Evolutionary conservation across 1,140 invertebrate genomes (phyloP).

Genomic region (Drosophila sp.): DNA sequence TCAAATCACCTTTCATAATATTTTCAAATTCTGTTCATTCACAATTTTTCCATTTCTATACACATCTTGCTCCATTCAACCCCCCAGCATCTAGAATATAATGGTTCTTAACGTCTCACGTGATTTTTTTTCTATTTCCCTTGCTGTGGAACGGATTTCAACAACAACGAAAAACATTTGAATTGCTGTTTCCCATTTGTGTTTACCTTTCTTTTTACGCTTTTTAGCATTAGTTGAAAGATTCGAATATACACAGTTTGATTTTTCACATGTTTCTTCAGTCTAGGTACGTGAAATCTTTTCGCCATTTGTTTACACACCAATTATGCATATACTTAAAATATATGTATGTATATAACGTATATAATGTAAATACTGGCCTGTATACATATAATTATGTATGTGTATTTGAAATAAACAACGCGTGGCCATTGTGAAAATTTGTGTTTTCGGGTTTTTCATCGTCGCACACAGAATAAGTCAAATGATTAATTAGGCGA

Average conservation of each 20-base stretch:
- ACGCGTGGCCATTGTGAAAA: slow-evolving; percentile 42
- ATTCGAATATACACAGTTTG: slow-evolving; percentile 56
- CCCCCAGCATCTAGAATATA: neutral
- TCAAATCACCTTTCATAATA: neutral
- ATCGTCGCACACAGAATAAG: slow-evolving; percentile 11
- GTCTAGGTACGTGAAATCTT: slow-evolving; percentile 53
- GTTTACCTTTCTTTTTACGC: slow-evolving; percentile 33
- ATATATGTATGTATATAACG: neutral
- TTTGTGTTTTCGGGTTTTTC: slow-evolving; percentile 28
- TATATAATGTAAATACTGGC: slow-evolving; percentile 1
- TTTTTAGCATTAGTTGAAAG: slow-evolving; percentile 45
- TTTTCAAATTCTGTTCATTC: slow-evolving; percentile 13
- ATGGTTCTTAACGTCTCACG: slow-evolving; percentile 35
- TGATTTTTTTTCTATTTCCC: slow-evolving; percentile 44
- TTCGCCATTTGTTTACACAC: slow-evolving; percentile 65
- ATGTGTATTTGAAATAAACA: slow-evolving; percentile 22
- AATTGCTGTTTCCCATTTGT: slow-evolving; percentile 29
- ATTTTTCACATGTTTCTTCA: slow-evolving; percentile 74
- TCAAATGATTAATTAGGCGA: slow-evolving; percentile 52
- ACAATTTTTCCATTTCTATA: slow-evolving; percentile 1
- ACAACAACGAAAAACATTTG: slow-evolving; percentile 26
- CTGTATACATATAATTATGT: neutral
- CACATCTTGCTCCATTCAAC: slow-evolving; percentile 18
- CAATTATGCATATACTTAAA: slow-evolving; percentile 11
- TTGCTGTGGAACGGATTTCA: slow-evolving; percentile 37